A percentile compares a stretch with the other conserved stretches of the same genome.
Evolutionary conservation across 2,888 invertebrate genomes (phyloP).

Genomic region (Tetramorium bicarinatum): DNA sequence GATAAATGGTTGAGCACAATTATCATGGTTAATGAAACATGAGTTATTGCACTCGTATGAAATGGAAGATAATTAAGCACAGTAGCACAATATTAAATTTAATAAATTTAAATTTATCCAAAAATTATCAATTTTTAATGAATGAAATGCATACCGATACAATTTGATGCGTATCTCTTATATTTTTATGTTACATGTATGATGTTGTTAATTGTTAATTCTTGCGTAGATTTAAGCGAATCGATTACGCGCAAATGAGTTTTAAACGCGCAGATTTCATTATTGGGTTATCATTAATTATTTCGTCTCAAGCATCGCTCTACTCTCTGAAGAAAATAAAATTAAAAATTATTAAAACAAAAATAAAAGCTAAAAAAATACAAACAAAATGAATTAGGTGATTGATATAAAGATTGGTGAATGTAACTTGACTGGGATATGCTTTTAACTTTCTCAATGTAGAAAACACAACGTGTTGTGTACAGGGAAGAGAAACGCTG

Average conservation of each 20-base stretch:
- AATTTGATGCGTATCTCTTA: not conserved
- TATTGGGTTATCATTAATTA: constrained; percentile 1
- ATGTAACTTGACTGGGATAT: not conserved
- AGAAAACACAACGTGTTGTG: constrained; percentile 14
- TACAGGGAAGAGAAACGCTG: constrained; percentile 7
- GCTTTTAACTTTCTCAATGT: not conserved
- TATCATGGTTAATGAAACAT: constrained; percentile 34
- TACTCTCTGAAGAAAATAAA: constrained; percentile 10
- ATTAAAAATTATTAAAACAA: not conserved
- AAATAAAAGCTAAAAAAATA: not conserved
- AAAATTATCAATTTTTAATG: constrained; percentile 5
- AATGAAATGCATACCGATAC: not conserved
- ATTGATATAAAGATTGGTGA: constrained; percentile 1
- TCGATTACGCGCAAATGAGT: constrained; percentile 3
- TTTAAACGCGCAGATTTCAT: not conserved
- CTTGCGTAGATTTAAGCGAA: constrained; percentile 19
- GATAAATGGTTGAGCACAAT: constrained; percentile 30
- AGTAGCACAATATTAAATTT: not conserved
- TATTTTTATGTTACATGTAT: not conserved
- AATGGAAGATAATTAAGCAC: constrained; percentile 10
- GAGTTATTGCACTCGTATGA: constrained; percentile 23
- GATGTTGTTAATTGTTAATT: constrained; percentile 11
- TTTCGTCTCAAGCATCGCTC: constrained; percentile 27
- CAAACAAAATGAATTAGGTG: not conserved
- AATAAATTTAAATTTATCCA: not conserved